Conservation (phyloP, 2,113 vertebrate genomes). For the Equus quagga region DNA sequence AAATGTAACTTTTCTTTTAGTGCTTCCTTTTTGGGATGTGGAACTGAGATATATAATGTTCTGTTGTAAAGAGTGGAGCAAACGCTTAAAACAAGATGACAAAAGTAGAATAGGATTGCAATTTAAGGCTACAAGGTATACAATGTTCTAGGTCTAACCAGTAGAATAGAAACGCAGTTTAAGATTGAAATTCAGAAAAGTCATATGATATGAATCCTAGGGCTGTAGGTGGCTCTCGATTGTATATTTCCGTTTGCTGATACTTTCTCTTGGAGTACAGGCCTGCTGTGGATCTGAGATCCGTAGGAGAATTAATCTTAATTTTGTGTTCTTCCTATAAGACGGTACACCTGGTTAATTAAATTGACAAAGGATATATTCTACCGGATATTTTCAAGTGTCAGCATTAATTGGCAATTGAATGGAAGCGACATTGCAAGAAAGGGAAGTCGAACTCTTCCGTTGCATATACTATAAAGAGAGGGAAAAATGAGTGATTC, state of each 20-base stretch:
- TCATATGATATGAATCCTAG: constrained; percentile 87
- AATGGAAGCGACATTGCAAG: constrained; percentile 85
- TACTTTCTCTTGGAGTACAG: constrained; percentile 89
- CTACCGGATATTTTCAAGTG: constrained; percentile 85
- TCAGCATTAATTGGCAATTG: constrained; percentile 84
- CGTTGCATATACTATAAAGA: constrained; percentile 90
- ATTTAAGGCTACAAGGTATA: no score
- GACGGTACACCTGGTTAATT: constrained; percentile 84
- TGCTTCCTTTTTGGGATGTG: constrained; percentile 89
- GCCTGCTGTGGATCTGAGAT: constrained; percentile 84
- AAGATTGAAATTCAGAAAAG: constrained; percentile 89
- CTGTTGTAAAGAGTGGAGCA: constrained; percentile 90
- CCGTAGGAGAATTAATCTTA: constrained; percentile 86
- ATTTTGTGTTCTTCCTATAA: constrained; percentile 89
- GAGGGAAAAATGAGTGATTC: constrained; percentile 80
- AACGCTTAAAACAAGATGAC: constrained; percentile 88
- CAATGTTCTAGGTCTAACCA: no score
- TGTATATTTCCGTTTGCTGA: constrained; percentile 90
- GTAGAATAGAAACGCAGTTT: constrained; percentile 80
- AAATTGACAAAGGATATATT: constrained; percentile 85
- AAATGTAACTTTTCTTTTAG: constrained; percentile 89
- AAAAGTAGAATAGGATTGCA: constrained; percentile 78
- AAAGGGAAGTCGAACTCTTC: constrained; percentile 90
- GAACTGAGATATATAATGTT: constrained; percentile 89
- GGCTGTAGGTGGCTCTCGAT: constrained; percentile 84